Base-by-base conservation (phyloP, 2,113 vertebrate species). In the Pterocles orientalis region DNA sequence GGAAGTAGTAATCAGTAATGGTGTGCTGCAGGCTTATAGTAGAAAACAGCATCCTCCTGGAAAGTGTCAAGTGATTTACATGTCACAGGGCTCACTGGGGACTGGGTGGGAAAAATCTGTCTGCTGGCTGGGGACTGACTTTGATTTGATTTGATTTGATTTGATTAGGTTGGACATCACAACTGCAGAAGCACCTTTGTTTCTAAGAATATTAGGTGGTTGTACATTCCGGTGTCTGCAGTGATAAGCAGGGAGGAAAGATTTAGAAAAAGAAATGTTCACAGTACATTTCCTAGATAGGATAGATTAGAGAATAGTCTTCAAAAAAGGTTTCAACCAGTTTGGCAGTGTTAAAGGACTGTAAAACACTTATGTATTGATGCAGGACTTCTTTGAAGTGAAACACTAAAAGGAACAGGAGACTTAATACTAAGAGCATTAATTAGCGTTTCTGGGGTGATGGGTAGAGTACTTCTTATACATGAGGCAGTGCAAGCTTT, bases 361-460 rank as follows among this genome's bases (percentile, higher is more conserved):
- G 53, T 62, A 83, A 90, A 95, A 82, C 88, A 85, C 80, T 92
- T 96, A 82, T 1, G 23, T 94, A 80, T 89, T 25, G 2, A 86
- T 89, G 83, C 41, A 66, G 68, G 50, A 60, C 58, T 80, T 89
- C 79, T 88, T 94, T 94, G 97, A 96, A 95, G 73, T 93, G 82
- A 60, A 88, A 36, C 64, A n/a, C 73, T 91, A 48, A 89, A 86
- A 87, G 54, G 54, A 96, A 26, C 57, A 41, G 43, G 62, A 92
- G 90, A 73, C 61, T 82, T 87, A 58, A 68, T 88, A 68, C 53
- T 89, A 86, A 92, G 69, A 88, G 51, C 88, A 66, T 88, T 96
- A 90, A 97, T 96, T 95, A 95, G 33, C 0, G 0, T 93, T 96
- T 86, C 15, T 61, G 72, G 68, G 62, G 26, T 86, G 77, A 43